Base-by-base conservation (phyloP, 2,113 vertebrate species). In the Orcinus orca region DNA sequence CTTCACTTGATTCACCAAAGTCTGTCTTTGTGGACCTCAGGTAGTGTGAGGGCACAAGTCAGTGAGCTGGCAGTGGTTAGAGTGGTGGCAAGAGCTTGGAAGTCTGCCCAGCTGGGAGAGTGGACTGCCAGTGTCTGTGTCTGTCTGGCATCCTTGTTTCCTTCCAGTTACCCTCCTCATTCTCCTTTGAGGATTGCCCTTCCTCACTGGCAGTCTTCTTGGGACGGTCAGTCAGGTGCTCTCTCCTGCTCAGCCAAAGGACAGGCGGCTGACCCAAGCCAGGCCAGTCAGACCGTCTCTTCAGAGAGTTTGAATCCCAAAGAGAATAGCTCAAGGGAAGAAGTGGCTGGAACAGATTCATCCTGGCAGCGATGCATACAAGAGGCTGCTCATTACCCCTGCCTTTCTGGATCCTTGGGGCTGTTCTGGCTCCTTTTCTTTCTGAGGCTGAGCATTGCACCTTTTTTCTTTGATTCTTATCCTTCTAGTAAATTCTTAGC, bases 371-470 rank as follows among this genome's bases (percentile, higher is more conserved):
- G 10, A 0, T 4, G 33, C 20, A 0, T 13, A 36, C 6, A 7
- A 17, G 25, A 90, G 47, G 6, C 38, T 65, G 36, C 55, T 26
- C 0, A 0, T 15, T n/a, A 8, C 3, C 5, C 38, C 6, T 15
- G 4, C 17, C 20, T 15, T 53, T 23, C 41, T 60, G 73, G 17
- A 9, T 53, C 79, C 5, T 71, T 36, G 55, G 67, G 18, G 17
- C 38, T 80, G 4, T 14, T 31, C 1, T 14, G 20, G 38, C 17
- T 33, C 5, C 67, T 81, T 38, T 62, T 76, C 47, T 81, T 92
- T 83, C 74, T 89, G 44, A 93, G 44, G 2, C 73, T 83, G 29
- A 79, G 15, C 20, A n/a, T 58, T 83, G 71, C 38, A 74, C 71
- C 65, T 26, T 55, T 63, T 84, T 83, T 44, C 38, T 50, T 53